Conservation (phyloP, 2,797 vertebrate genomes). For the Momotus momota region DNA sequence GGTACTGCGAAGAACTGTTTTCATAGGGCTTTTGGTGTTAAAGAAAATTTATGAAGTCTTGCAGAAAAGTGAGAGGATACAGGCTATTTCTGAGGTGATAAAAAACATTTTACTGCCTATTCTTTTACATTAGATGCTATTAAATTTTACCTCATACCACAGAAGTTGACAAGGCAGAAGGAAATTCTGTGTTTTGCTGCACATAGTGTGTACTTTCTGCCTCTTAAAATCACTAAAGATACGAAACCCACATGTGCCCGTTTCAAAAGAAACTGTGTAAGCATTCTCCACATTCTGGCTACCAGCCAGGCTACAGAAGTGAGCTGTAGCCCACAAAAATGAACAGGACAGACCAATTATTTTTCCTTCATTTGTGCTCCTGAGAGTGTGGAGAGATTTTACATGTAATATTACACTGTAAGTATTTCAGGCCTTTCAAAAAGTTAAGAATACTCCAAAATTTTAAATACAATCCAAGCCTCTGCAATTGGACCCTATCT, state of each 20-base stretch:
- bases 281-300: not conserved
- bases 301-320: not conserved
- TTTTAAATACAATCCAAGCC: not conserved
- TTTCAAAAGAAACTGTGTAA: not conserved
- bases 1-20: not conserved
- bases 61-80: not conserved
- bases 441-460: not conserved
- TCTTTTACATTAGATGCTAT: not conserved
- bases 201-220: not conserved
- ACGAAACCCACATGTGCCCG: not conserved
- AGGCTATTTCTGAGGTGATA: not conserved
- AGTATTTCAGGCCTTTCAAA: not conserved
- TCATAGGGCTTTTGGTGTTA: not conserved
- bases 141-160: not conserved
- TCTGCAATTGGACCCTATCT: not conserved
- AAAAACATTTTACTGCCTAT: not conserved
- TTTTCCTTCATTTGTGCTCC: not conserved
- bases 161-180: not conserved
- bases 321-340: not conserved
- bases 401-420: not conserved
- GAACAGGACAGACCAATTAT: not conserved
- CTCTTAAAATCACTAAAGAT: not conserved
- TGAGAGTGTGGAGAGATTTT: not conserved
- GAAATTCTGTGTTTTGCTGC: not conserved
- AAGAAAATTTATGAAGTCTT: constrained; percentile 12